These are phyloP conservation scores for Cyprinodon variegatus DNA, from an alignment of 2,113 vertebrate species.

Conservation along the genomic window DNA sequence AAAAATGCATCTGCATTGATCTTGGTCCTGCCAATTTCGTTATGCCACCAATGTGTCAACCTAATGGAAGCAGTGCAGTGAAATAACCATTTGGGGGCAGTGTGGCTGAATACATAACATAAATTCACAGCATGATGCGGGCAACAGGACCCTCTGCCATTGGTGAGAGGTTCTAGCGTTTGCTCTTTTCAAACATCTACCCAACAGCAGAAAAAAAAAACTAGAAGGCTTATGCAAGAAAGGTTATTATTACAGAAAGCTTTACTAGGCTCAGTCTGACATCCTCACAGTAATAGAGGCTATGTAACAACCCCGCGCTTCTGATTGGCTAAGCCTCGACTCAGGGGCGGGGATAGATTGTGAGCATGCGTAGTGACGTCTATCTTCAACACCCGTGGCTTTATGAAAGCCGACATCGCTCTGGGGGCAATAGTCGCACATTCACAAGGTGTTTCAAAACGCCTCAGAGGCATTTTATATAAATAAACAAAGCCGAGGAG, in stretches of 20 bases:
- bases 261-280: background rate
- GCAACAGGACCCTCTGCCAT: background rate
- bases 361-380: conserved; percentile 50
- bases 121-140: background rate
- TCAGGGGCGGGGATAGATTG: conserved; percentile 10
- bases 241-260: conserved; percentile 28
- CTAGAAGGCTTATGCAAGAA: conserved; percentile 18
- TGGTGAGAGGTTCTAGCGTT: background rate
- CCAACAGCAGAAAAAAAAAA: background rate
- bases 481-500: background rate
- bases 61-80: background rate
- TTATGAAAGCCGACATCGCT: conserved; percentile 62
- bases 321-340: conserved; percentile 42
- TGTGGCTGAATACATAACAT: conserved; percentile 8
- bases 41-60: background rate
- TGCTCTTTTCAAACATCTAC: background rate
- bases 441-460: background rate
- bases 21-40: background rate
- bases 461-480: background rate
- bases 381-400: conserved; percentile 53
- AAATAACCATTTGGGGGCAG: conserved; percentile 43
- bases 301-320: background rate
- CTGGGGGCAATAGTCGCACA: background rate
- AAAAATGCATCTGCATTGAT: too few species aligned
- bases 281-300: background rate